Base-by-base conservation (phyloP, 2,888 invertebrate species). In the Onthophagus sagittarius region DNA sequence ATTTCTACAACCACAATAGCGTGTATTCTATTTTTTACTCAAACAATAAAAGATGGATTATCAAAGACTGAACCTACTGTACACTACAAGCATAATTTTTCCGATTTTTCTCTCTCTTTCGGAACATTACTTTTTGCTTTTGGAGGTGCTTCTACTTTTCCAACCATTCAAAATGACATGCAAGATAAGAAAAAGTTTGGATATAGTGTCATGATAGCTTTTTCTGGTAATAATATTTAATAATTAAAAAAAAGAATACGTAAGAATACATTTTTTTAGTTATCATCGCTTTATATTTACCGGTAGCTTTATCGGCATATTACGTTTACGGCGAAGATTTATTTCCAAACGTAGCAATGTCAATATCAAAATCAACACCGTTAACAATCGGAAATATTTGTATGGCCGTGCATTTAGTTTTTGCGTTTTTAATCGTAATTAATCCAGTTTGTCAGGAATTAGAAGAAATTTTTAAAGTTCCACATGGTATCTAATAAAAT, bases 151-250 rank as follows among this genome's bases (percentile, higher is more conserved):
- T 90, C 92, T 0, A 90, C 91, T 0, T 94, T 94, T 84, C 93
- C 93, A 1, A 93, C 93, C 0, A 92, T 94, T 72, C 93, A 93
- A 82, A 92, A 93, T 78, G 93, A 94, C 80, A 94, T 93, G 93
- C 84, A 84, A 15, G 88, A 92, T 75, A 90, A 90, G 79, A 84
- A 84, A 5, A 87, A 91, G 79, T 93, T 93, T 82, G 86, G 89
- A n/a, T 87, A 86, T 76, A 89, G 91, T 74, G 86, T 92, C 15
- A 81, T 88, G 15, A 87, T 89, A 75, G 90, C 90, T 32, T 93
- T 91, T 81, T 73, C 85, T 32, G 89, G 92, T 92, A 83, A 85
- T 86, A 67, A 62, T 65, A 65, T 71, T 15, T 53, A 31, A 63
- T 71, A 11, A 62, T 6, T 72, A 53, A 67, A 14, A 2, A 15